Evolutionary conservation across 2,888 invertebrate species (phyloP).

Genomic region (Charanyca ferruginea): DNA sequence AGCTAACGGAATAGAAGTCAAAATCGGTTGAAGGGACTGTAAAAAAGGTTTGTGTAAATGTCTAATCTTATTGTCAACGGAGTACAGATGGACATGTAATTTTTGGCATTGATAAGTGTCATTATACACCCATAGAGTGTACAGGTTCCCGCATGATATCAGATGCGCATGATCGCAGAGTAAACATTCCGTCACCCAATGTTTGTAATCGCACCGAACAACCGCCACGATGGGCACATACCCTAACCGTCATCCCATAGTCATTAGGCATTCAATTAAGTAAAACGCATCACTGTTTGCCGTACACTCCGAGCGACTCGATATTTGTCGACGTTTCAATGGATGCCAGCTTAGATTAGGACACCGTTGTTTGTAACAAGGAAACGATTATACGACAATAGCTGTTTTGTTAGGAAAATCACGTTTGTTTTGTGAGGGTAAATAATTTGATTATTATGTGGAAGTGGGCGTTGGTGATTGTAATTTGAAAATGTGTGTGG

Average conservation of each 20-base stretch:
- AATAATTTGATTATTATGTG: constrained; percentile 11
- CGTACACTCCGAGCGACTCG: constrained; percentile 75
- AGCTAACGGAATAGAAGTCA: too few relatives aligned
- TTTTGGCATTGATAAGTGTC: too few relatives aligned
- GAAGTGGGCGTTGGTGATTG: neutral
- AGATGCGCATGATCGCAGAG: too few relatives aligned
- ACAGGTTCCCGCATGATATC: too few relatives aligned
- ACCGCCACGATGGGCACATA: constrained; percentile 33
- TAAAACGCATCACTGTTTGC: constrained; percentile 85
- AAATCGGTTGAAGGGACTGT: too few relatives aligned
- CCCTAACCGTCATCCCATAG: constrained; percentile 63
- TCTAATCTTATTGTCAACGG: too few relatives aligned
- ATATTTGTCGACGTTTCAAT: constrained; percentile 79
- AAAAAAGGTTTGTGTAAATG: too few relatives aligned
- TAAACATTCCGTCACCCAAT: neutral
- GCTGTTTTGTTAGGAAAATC: constrained; percentile 26
- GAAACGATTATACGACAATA: constrained; percentile 42
- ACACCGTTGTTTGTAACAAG: constrained; percentile 52
- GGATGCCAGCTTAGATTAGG: constrained; percentile 59
- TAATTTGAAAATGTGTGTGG: too few relatives aligned
- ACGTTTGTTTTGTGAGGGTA: constrained; percentile 7
- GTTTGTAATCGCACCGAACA: constrained; percentile 15
- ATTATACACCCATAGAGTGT: too few relatives aligned
- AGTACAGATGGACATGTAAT: too few relatives aligned
- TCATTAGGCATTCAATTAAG: constrained; percentile 87